Evolutionary conservation across 2,797 vertebrate genomes (phyloP).

Genomic region (Phrynocephalus forsythii): DNA sequence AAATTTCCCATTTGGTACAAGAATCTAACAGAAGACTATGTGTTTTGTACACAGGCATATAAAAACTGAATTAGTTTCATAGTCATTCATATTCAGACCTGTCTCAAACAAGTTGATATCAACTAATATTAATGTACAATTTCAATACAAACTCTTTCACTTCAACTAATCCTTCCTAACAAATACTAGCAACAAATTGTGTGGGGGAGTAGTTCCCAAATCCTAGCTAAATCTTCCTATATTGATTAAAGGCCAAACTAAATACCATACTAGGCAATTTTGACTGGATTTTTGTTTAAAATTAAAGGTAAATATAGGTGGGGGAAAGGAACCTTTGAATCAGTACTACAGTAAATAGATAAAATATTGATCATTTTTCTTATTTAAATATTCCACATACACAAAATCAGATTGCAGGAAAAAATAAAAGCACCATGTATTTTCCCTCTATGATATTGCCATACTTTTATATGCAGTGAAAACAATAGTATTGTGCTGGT

Average conservation of each 20-base stretch:
- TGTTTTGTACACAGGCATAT: neutral
- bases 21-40: neutral
- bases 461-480: neutral
- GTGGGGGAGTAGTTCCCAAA: no score
- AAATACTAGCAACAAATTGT: neutral
- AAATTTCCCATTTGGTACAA: neutral
- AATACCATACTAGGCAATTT: neutral
- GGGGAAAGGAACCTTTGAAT: neutral
- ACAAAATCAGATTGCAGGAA: no score
- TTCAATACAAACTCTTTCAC: neutral
- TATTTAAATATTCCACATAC: no score
- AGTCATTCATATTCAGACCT: neutral
- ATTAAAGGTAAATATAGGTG: neutral
- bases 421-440: neutral
- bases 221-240: neutral
- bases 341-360: neutral
- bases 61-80: neutral
- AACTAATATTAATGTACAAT: neutral
- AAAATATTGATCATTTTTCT: neutral
- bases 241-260: neutral
- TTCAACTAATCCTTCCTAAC: neutral
- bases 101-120: neutral
- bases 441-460: neutral
- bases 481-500: neutral
- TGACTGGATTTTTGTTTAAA: no score